These are phyloP conservation scores for Drosophila kikkawai DNA, from an alignment of 1,140 invertebrate species.

Conservation along the genomic window DNA sequence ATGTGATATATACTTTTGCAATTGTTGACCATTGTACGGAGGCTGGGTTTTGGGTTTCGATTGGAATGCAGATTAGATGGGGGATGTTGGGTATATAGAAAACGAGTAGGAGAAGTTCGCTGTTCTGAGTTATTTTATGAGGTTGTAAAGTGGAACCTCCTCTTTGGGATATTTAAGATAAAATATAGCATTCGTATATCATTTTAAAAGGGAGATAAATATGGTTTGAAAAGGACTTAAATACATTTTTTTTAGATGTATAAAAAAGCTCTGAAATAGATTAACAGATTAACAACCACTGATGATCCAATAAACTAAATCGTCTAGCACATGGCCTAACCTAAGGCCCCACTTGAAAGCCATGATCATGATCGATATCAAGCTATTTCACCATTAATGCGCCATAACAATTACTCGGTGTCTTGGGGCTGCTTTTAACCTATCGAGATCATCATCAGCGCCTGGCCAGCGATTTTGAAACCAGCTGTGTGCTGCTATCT, in stretches of 20 bases:
- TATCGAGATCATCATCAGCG: slow-evolving; percentile 31
- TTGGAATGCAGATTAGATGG: slow-evolving; percentile 50
- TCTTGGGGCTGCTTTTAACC: slow-evolving; percentile 28
- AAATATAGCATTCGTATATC: not conserved
- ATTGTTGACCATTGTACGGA: slow-evolving; percentile 46
- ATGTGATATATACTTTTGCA: slow-evolving; percentile 44
- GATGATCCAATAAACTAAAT: slow-evolving; percentile 17
- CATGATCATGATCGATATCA: slow-evolving; percentile 17
- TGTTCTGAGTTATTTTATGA: slow-evolving; percentile 15
- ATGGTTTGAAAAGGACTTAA: not conserved
- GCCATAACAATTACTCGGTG: slow-evolving; percentile 43
- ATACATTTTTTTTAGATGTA: not conserved
- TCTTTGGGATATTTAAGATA: not conserved
- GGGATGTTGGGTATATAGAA: not conserved
- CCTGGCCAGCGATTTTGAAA: slow-evolving; percentile 4
- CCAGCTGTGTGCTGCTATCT: slow-evolving; percentile 33
- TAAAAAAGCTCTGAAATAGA: not conserved
- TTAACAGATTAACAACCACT: slow-evolving; percentile 9
- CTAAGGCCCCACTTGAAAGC: slow-evolving; percentile 6
- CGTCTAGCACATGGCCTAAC: slow-evolving; percentile 6
- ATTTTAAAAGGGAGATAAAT: not conserved
- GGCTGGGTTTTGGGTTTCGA: slow-evolving; percentile 34
- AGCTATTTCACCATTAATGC: slow-evolving; percentile 8
- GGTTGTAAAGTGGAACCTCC: not conserved
- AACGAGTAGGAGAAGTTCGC: slow-evolving; percentile 15